Conservation (phyloP, 2,797 vertebrate species). For the Setipinna tenuifilis region DNA sequence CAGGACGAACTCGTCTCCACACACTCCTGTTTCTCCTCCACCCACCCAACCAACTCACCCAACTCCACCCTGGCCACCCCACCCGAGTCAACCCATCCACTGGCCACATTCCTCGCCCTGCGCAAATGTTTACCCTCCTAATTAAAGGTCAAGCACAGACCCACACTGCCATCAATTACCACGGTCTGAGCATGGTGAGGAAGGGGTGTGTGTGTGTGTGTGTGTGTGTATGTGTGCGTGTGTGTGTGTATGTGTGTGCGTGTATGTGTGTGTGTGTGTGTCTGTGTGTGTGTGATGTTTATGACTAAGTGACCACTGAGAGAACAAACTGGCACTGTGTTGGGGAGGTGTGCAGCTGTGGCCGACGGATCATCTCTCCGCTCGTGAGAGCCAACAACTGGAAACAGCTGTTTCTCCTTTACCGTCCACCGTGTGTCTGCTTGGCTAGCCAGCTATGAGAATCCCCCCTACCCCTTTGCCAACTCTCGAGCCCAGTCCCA, state of each 20-base stretch:
- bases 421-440: not conserved
- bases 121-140: conserved; percentile 51
- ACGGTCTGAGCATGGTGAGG: not conserved
- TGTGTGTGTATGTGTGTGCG: too few relatives aligned
- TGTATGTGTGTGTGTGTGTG: too few relatives aligned
- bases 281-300: not conserved
- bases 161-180: not conserved
- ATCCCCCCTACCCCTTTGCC: not conserved
- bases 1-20: not conserved
- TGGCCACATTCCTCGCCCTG: conserved; percentile 33
- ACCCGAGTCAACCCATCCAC: not conserved
- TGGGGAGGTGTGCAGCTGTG: not conserved
- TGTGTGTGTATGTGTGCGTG: too few relatives aligned
- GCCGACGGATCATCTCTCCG: not conserved
- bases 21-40: too few relatives aligned
- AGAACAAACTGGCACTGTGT: conserved; percentile 17
- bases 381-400: conserved; percentile 1
- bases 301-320: not conserved
- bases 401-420: conserved; percentile 16
- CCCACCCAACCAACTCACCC: too few relatives aligned
- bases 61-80: too few relatives aligned
- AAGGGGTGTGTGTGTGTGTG: not conserved
- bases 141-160: conserved; percentile 41
- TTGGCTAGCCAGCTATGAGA: not conserved
- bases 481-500: not conserved